phyloP scores from a whole-genome alignment of 2,888 invertebrate genomes.

The Catocala nupta region DNA sequence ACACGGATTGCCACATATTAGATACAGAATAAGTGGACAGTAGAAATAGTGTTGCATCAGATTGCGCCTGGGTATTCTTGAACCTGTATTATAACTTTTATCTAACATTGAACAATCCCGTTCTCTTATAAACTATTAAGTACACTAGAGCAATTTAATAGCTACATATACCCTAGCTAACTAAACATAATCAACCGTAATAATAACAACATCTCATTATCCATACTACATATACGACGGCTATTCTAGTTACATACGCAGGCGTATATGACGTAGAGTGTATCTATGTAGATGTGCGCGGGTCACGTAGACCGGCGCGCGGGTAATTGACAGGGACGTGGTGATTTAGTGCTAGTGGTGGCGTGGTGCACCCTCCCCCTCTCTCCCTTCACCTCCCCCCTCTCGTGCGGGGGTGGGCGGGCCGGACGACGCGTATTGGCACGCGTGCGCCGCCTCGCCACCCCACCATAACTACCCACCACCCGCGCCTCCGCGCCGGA shows the following conservation, averaged over 20 bases:
- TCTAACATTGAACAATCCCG: too few species aligned
- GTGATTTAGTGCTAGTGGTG: slow-evolving; percentile 53
- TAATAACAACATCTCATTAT: too few species aligned
- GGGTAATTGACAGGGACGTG: slow-evolving; percentile 55
- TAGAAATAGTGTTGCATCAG: too few species aligned
- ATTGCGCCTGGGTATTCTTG: too few species aligned
- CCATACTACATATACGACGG: too few species aligned
- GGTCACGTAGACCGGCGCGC: slow-evolving; percentile 20
- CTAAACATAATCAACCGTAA: too few species aligned
- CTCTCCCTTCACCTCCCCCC: slow-evolving; percentile 14
- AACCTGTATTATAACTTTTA: too few species aligned
- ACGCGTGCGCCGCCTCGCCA: slow-evolving; percentile 47
- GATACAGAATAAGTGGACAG: too few species aligned
- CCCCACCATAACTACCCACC: slow-evolving; percentile 25
- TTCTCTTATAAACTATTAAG: too few species aligned
- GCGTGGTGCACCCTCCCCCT: slow-evolving; percentile 31
- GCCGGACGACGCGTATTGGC: slow-evolving; percentile 54
- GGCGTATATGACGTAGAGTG: background rate
- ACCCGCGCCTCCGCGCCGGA: slow-evolving; percentile 16
- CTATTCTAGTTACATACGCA: background rate
- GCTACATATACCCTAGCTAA: too few species aligned
- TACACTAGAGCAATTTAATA: too few species aligned
- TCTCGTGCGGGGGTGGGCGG: slow-evolving; percentile 30
- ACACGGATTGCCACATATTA: too few species aligned
- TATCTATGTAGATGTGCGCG: background rate